A percentile compares a stretch with the other conserved stretches of the same genome.
phyloP scores from a whole-genome alignment of 1,140 invertebrate species.

The Dendroctonus valens region DNA sequence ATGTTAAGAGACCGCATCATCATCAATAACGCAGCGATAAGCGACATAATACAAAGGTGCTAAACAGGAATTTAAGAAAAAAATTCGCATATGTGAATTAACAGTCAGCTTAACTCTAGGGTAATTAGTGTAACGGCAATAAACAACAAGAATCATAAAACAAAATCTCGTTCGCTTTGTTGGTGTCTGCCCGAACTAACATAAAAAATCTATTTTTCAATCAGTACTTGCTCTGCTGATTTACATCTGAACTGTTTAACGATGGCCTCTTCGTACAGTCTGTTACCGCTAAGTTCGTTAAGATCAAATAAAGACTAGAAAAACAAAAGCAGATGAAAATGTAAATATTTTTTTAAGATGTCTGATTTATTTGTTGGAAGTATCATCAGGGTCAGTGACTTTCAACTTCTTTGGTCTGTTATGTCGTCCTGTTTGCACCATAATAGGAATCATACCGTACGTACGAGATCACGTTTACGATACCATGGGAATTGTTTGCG shows the following conservation, averaged over 20 bases:
- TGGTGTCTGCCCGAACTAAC: not conserved
- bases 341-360: constrained; percentile 2
- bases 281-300: too few species aligned
- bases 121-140: not conserved
- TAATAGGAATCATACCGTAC: constrained; percentile 44
- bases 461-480: constrained; percentile 39
- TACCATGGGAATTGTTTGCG: constrained; percentile 37
- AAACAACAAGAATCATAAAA: not conserved
- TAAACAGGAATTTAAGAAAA: not conserved
- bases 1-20: constrained; percentile 2
- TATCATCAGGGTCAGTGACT: constrained; percentile 38
- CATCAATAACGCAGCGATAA: constrained; percentile 6
- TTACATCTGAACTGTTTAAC: too few species aligned
- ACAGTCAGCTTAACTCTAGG: too few species aligned
- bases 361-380: too few species aligned
- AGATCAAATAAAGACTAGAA: too few species aligned
- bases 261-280: too few species aligned
- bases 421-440: constrained; percentile 41
- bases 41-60: not conserved
- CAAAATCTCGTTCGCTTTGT: not conserved
- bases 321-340: not conserved
- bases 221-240: not conserved
- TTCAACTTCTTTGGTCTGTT: constrained; percentile 37
- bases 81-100: too few species aligned
- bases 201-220: not conserved